Evolutionary conservation across 2,888 invertebrate genomes (phyloP).

Genomic region (Rhingia rostrata): DNA sequence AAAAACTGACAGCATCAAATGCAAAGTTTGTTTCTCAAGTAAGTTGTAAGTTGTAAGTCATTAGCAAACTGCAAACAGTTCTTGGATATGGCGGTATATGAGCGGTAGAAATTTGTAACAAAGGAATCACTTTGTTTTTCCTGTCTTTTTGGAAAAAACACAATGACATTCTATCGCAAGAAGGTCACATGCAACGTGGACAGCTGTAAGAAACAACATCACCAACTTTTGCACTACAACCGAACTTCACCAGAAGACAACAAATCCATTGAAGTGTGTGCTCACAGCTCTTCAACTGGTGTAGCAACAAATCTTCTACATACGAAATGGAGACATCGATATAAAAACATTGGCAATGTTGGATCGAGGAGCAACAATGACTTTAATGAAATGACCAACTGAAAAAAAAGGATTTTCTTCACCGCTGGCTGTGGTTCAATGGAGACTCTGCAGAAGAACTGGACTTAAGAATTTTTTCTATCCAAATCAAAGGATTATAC

Average conservation of each 20-base stretch:
- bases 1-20: not conserved
- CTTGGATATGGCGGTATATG: not conserved
- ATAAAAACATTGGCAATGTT: not conserved
- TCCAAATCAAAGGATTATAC: not conserved
- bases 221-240: not conserved
- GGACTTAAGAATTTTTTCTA: constrained; percentile 1
- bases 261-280: not conserved
- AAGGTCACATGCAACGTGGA: not conserved
- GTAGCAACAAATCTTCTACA: not conserved
- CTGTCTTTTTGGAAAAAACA: not conserved
- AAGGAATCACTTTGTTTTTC: not conserved
- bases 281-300: not conserved
- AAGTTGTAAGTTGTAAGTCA: not conserved
- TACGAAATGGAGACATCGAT: not conserved
- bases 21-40: not conserved
- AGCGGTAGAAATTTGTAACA: not conserved
- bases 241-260: not conserved
- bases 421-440: not conserved
- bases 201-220: constrained; percentile 5
- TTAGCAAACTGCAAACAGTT: not conserved
- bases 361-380: not conserved
- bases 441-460: constrained; percentile 3
- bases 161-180: not conserved
- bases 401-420: not conserved
- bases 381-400: not conserved